These are phyloP conservation scores for Galeruca laticollis DNA, from an alignment of 2,888 invertebrate genomes.

Conservation along the genomic window DNA sequence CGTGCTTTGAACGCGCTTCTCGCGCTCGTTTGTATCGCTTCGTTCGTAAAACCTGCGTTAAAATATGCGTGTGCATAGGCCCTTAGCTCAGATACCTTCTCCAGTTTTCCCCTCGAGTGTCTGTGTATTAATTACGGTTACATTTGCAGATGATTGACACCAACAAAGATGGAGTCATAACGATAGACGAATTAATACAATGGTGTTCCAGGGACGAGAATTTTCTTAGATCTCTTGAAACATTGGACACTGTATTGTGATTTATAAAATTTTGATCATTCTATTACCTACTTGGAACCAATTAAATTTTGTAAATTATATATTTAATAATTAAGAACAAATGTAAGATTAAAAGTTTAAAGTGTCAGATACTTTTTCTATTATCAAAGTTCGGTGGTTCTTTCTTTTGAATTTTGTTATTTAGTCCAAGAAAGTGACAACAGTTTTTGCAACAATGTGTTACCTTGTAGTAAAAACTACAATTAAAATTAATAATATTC, in stretches of 20 bases:
- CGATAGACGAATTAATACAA: conserved; percentile 82
- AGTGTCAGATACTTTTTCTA: not conserved
- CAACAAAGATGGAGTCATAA: conserved; percentile 84
- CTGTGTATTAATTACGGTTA: conserved; percentile 14
- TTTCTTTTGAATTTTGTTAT: not conserved
- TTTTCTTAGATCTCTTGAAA: conserved; percentile 77
- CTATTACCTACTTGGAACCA: conserved; percentile 13
- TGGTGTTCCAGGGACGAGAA: conserved; percentile 83
- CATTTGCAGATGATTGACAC: conserved; percentile 79
- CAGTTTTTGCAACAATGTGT: too few species aligned
- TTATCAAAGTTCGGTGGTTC: not conserved
- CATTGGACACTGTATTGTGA: conserved; percentile 84
- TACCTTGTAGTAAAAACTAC: not conserved
- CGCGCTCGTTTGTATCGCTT: too few species aligned
- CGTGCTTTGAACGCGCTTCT: too few species aligned
- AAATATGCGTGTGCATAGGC: too few species aligned
- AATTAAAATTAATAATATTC: not conserved
- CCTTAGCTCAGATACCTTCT: not conserved
- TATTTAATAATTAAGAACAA: not conserved
- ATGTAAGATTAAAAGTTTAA: not conserved
- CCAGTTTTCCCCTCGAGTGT: not conserved
- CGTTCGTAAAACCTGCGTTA: too few species aligned
- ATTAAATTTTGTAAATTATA: conserved; percentile 19
- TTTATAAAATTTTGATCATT: conserved; percentile 51
- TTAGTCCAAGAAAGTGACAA: not conserved